phyloP scores from a whole-genome alignment of 2,113 vertebrate genomes.

The Anser brachyrhynchus region DNA sequence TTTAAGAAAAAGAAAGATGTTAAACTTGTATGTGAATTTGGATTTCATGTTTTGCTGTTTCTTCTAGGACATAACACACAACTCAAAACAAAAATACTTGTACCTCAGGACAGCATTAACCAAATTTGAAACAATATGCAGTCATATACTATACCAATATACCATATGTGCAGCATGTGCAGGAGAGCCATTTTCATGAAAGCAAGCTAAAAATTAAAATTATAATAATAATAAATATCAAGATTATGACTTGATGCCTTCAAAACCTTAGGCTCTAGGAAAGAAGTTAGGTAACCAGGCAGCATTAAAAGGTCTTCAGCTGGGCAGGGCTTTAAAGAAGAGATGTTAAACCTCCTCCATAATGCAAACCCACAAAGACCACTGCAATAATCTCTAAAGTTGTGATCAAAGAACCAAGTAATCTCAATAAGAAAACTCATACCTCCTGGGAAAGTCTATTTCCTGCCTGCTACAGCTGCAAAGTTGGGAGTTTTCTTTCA shows the following conservation, averaged over 20 bases:
- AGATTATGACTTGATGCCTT: neutral
- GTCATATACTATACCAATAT: neutral
- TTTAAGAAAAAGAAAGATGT: neutral
- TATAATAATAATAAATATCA: neutral
- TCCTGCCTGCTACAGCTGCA: neutral
- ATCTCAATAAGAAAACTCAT: neutral
- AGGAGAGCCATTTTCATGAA: neutral
- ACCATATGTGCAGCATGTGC: neutral
- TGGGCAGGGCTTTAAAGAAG: neutral
- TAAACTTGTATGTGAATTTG: neutral
- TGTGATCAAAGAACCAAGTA: neutral
- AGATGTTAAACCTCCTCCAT: neutral
- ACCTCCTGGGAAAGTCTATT: neutral
- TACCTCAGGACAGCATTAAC: neutral
- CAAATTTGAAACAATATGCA: neutral
- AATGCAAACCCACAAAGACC: neutral
- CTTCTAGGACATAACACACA: neutral
- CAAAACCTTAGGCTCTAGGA: neutral
- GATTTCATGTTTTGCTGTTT: neutral
- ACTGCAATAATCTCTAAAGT: neutral
- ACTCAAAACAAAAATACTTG: neutral
- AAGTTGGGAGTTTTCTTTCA: neutral
- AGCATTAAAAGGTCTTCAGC: fast-evolving
- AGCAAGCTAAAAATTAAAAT: neutral
- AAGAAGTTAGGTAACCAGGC: neutral